phyloP scores from a whole-genome alignment of 2,797 vertebrate genomes.

The Saguinus oedipus region DNA sequence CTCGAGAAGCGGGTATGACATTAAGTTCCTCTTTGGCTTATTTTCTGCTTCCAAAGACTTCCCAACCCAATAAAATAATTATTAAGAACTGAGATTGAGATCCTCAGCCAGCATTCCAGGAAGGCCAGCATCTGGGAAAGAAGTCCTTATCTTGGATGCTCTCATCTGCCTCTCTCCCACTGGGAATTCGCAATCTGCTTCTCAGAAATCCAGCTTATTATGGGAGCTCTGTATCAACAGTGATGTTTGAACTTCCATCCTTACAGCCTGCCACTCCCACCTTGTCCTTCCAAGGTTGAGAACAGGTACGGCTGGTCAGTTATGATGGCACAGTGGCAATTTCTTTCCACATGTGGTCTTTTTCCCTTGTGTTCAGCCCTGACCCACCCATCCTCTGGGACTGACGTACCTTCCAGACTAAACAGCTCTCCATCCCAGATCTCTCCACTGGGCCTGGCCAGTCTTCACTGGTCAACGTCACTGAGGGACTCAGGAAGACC shows the following conservation, averaged over 20 bases:
- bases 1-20: not conserved
- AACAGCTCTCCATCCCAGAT: not conserved
- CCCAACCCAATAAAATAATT: not conserved
- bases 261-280: not conserved
- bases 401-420: not conserved
- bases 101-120: not conserved
- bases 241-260: not conserved
- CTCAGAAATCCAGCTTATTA: not conserved
- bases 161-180: not conserved
- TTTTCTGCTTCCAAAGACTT: not conserved
- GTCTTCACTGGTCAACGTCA: not conserved
- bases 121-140: not conserved
- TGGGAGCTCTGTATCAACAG: not conserved
- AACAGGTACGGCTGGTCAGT: not conserved
- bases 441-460: not conserved
- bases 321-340: not conserved
- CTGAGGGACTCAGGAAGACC: not conserved
- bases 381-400: not conserved
- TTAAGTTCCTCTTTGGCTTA: not conserved
- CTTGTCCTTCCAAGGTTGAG: not conserved
- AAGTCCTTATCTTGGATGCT: not conserved
- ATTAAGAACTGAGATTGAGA: not conserved
- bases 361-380: not conserved
- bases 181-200: not conserved
- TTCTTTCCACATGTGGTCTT: not conserved